A percentile compares a stretch with the other conserved stretches of the same genome.
These are phyloP conservation scores for Apodemia duryi DNA, from an alignment of 2,888 invertebrate species.

Conservation along the genomic window DNA sequence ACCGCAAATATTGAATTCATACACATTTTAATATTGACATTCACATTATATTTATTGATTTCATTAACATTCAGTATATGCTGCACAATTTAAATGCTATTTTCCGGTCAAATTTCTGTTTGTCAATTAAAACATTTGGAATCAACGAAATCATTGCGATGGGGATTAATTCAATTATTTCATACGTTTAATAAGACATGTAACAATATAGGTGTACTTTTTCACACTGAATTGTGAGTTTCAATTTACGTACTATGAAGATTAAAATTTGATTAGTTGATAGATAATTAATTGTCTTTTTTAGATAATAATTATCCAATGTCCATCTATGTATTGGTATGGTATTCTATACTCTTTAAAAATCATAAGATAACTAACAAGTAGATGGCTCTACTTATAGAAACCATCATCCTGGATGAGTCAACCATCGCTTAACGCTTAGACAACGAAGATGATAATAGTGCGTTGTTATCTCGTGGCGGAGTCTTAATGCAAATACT, in stretches of 20 bases:
- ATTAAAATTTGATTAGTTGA: no score
- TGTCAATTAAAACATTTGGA: conserved; percentile 77
- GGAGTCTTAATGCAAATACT: no score
- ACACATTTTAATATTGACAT: conserved; percentile 19
- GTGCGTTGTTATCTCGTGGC: no score
- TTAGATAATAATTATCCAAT: no score
- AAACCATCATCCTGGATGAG: no score
- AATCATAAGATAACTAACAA: no score
- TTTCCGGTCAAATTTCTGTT: conserved; percentile 68
- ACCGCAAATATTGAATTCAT: conserved; percentile 14
- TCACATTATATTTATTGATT: conserved; percentile 64
- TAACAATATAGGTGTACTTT: conserved; percentile 13
- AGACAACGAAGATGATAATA: no score
- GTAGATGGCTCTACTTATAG: no score
- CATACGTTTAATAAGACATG: conserved; percentile 18
- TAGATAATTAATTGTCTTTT: no score
- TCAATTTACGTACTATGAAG: background rate
- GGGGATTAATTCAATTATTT: conserved; percentile 44
- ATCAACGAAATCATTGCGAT: conserved; percentile 70
- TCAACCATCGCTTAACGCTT: no score
- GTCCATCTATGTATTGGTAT: no score
- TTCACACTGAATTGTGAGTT: background rate
- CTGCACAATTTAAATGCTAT: conserved; percentile 70
- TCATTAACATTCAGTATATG: conserved; percentile 68
- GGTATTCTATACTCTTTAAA: no score